Evolutionary conservation across 2,888 invertebrate species (phyloP), one percentile per base, ranked within the genome.

Genomic region (Apeira syringaria): DNA sequence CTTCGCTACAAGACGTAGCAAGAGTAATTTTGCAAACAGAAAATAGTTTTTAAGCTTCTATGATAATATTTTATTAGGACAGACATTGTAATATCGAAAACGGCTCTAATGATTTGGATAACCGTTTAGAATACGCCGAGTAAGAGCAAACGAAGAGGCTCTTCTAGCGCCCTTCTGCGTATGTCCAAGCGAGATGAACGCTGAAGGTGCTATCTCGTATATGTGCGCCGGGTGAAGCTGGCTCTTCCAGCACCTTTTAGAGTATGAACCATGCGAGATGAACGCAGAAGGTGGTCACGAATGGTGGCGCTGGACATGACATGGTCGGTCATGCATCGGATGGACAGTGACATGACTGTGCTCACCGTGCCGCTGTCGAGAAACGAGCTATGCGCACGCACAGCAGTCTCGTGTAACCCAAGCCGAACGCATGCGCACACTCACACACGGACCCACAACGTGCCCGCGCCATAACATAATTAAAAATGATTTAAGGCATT

Each of bases 401-500:
- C 56, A 58, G 53, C 56, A 47, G 45, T 42, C 49, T 37, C 48
- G 56, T 64, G 64, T 52, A 59, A 59, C 59, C 67, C 58, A 61
- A 56, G 42, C 35, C 37, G 58, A 39, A 57, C 55, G 46, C 57
- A 48, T 43, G 53, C 49, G 50, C 50, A 56, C 50, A 55, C 72
- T 3, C 24, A 59, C 71, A 61, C 62, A 78, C 75, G 71, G 70
- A 83, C 66, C 74, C 79, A 60, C 61, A 59, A 61, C 67, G 55
- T 64, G 61, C 64, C 61, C 74, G 74, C 86, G 86, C 89, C 89
- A 89, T 89, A 89, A 89, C 89, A 89, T 89, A 89, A 89, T 89
- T 89, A 89, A 89, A 89, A 89, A 88, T 89, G 89, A 89, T 89
- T 89, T 89, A 89, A 86, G 77, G 86, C 87, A 86, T 88, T 87